Evolutionary conservation across 2,797 vertebrate species (phyloP), one percentile per base, ranked within the genome.

Genomic region (Sardinella longiceps): DNA sequence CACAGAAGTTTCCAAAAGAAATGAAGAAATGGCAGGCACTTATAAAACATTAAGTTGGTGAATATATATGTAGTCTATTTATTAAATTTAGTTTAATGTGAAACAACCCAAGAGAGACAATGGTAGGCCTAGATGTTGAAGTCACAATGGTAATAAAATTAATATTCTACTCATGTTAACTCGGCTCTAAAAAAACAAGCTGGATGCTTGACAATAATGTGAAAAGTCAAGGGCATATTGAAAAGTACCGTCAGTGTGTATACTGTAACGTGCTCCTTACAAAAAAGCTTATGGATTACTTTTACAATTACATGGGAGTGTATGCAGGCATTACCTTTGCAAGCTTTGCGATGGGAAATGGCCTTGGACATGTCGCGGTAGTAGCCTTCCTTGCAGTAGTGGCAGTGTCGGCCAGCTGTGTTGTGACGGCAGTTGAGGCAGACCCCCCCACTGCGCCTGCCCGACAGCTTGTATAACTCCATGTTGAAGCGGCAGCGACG

Each of bases 301-400:
- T 18, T 53, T 53, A 18, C 51, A 20, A 23, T 5, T 20, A 53
- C 51, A 53, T 23, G 2, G 51, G 20, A 10, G 7, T 48, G 46
- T 25, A 60, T 60, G 56, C 56, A 25, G n/a, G 56, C 56, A 12
- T 89, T 93, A 99, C 98, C 98, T 97, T 98, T 99, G 94, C 98
- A 99, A 70, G 98, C 98, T 81, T 97, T 97, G 85, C 98, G 95
- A 91, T 99, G 97, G 4, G 97, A 96, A 93, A 99, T 98, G 92
- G 97, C 94, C 91, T 99, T 99, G 92, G 95, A 97, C 96, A 99
- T 96, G 95, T 99, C 98, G 0, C 98, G 91, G 96, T 98, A 99
- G 95, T 96, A 99, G 9, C 98, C 98, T 92, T 99, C 98, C 92
- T 97, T 98, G 95, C 98, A 99, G 96, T 99, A 99, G 93, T 99